Percentiles rank a stretch among this genome's conserved stretches.
Conservation (phyloP, 2,888 invertebrate genomes). For the Ditula angustiorana region DNA sequence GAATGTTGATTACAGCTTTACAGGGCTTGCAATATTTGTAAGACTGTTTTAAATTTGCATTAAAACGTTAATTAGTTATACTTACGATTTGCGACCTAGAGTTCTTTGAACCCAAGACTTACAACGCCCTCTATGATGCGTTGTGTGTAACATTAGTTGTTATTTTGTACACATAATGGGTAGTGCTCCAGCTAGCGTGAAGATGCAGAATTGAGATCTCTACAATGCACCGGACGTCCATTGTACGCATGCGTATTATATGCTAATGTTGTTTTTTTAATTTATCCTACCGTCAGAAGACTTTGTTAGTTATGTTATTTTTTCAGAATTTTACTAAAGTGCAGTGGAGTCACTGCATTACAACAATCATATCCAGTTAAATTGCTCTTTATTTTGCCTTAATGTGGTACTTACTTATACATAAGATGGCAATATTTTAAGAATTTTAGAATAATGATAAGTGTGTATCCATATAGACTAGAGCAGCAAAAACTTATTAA, state of each 20-base stretch:
- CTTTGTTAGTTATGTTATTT: background rate
- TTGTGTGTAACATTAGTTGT: background rate
- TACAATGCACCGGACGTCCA: constrained; percentile 54
- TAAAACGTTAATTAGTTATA: background rate
- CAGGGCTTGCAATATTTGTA: too few species aligned
- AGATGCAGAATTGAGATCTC: constrained; percentile 56
- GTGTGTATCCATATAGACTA: too few species aligned
- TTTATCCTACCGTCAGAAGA: background rate
- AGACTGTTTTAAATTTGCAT: background rate
- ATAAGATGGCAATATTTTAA: too few species aligned
- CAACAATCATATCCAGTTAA: too few species aligned
- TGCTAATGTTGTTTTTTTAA: constrained; percentile 38
- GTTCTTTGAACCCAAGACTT: background rate
- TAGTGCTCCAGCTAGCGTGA: constrained; percentile 50
- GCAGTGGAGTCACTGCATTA: too few species aligned
- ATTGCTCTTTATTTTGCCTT: too few species aligned
- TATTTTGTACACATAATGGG: constrained; percentile 20
- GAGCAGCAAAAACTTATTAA: too few species aligned
- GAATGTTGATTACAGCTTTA: too few species aligned
- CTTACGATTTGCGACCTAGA: background rate
- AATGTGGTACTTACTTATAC: too few species aligned
- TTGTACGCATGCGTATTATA: constrained; percentile 47
- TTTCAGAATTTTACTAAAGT: background rate
- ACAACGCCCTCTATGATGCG: constrained; percentile 11
- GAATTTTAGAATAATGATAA: too few species aligned